Base-by-base conservation (phyloP, 2,113 vertebrate genomes). In the Poicephalus gulielmi region DNA sequence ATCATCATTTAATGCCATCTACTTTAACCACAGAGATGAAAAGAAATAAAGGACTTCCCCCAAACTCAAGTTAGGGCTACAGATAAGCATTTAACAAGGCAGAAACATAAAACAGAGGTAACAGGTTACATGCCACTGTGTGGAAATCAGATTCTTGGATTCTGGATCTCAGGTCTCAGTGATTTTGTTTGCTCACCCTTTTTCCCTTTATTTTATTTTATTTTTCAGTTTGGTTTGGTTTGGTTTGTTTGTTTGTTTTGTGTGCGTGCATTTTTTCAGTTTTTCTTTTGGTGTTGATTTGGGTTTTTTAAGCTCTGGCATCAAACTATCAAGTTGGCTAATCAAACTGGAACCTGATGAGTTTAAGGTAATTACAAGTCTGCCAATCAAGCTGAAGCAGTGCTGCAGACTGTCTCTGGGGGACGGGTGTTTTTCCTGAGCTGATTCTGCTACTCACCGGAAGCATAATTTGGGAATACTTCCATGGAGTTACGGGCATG, bases 331-430 rank as follows among this genome's bases (percentile, higher is more conserved):
- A 90, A 73, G 25, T 10, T 77, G 46, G 44, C 31, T 91, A 74
- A 94, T 84, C 60, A 89, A 82, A 86, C 62, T 63, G 86, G 53
- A 86, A 19, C 14, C 60, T 63, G 46, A 75, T 41, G 86, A 74
- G 60, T 82, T 85, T 79, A 84, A 87, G 39, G 47, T 68, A 91
- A 90, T 94, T 87, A 83, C 52, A 91, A 81, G 30, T 71, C 33
- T 1, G 2, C 62, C 78, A 85, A 67, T 68, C 39, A 82, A 83
- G 39, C 66, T 68, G 71, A 71, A 39, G 13, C 46, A 41, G 47
- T 80, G 39, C 35, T 94, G 70, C 74, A 92, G 47, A 53, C 7
- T 39, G 27, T 68, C 62, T 96, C 62, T 63, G 62, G 27, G 69
- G 39, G 30, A 76, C 25, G 75, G 37, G 5, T 85, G 87, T 93